Conservation (phyloP, 1,140 invertebrate species). For the Meloidogyne exigua region DNA sequence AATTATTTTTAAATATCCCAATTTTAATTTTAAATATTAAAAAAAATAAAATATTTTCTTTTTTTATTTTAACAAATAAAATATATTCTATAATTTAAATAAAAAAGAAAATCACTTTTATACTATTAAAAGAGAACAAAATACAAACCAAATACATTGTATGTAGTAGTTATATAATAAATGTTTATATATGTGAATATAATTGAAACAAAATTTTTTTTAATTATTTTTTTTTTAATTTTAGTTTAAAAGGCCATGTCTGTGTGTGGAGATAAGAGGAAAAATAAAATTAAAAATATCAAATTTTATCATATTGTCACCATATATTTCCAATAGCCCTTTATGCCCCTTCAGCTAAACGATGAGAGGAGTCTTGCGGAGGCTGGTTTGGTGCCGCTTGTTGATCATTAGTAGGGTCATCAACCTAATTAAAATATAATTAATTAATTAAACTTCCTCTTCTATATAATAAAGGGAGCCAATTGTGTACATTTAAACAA, state of each 20-base stretch:
- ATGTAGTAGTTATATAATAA: neutral
- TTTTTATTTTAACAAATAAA: no score
- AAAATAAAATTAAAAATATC: neutral
- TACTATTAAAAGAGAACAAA: neutral
- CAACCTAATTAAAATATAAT: neutral
- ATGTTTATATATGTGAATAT: neutral
- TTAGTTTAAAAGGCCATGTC: neutral
- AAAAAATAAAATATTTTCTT: no score
- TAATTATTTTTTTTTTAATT: neutral
- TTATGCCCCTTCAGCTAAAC: neutral
- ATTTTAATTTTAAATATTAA: no score
- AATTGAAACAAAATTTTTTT: neutral
- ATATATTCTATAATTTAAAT: neutral
- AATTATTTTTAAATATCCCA: no score
- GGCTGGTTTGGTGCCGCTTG: neutral
- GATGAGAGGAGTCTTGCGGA: neutral
- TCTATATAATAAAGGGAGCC: no score
- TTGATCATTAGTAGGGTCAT: neutral
- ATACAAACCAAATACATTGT: conserved; percentile 1
- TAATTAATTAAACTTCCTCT: no score
- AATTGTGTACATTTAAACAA: no score
- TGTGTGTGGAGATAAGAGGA: neutral
- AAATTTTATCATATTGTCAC: neutral
- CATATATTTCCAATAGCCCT: neutral
- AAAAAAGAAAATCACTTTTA: neutral